Conservation (phyloP, 2,888 invertebrate species). For the Drosophila nr. medialis region DNA sequence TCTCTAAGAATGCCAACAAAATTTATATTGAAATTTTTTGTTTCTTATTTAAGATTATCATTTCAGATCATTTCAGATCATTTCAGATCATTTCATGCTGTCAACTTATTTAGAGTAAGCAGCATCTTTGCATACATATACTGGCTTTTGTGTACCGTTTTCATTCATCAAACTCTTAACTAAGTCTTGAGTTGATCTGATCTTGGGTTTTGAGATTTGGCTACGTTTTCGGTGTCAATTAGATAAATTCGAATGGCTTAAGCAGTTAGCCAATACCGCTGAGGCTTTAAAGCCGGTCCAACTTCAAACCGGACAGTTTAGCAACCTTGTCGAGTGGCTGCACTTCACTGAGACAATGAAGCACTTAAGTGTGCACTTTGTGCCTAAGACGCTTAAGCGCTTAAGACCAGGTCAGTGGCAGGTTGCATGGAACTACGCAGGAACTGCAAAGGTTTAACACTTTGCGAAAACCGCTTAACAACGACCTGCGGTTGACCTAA, state of each 20-base stretch:
- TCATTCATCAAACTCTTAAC: constrained; percentile 43
- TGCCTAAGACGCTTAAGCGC: constrained; percentile 59
- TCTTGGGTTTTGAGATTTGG: constrained; percentile 21
- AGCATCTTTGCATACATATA: neutral
- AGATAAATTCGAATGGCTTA: constrained; percentile 51
- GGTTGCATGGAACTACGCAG: constrained; percentile 11
- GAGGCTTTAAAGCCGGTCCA: constrained; percentile 30
- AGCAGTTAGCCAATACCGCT: constrained; percentile 19
- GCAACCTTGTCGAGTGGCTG: constrained; percentile 55
- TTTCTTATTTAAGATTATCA: neutral
- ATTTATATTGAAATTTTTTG: neutral
- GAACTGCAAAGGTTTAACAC: constrained; percentile 53
- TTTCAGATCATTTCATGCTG: neutral
- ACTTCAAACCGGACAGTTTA: constrained; percentile 39
- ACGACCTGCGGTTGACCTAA: constrained; percentile 45
- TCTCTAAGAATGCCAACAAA: neutral
- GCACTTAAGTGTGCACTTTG: constrained; percentile 70
- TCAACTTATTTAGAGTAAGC: neutral
- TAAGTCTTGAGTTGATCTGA: constrained; percentile 30
- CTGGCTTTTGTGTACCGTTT: constrained; percentile 13
- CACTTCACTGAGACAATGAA: constrained; percentile 67
- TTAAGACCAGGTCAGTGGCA: constrained; percentile 52
- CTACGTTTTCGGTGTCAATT: constrained; percentile 51
- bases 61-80: neutral
- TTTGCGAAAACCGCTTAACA: constrained; percentile 60